Conservation (phyloP, 2,797 vertebrate genomes). For the Choloepus didactylus region DNA sequence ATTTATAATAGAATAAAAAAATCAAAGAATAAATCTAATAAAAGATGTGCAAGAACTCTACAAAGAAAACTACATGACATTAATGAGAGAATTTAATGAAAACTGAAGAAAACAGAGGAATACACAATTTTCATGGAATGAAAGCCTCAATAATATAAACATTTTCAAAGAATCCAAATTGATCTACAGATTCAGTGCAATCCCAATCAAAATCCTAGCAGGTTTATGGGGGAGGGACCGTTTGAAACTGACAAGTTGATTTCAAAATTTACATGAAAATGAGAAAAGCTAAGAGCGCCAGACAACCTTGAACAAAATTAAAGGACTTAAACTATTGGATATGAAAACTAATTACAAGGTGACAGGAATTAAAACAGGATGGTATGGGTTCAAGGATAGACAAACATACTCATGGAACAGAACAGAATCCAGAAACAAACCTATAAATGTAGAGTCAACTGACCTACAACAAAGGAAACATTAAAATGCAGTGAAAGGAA, state of each 20-base stretch:
- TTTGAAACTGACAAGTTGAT: neutral
- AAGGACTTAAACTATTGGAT: neutral
- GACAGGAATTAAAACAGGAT: too few relatives aligned
- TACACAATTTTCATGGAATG: neutral
- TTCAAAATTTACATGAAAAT: conserved; percentile 2
- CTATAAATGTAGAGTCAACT: too few relatives aligned
- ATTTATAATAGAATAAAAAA: neutral
- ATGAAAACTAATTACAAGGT: too few relatives aligned
- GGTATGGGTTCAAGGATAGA: too few relatives aligned
- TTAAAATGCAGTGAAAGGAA: neutral
- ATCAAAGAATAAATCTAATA: neutral
- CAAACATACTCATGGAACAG: too few relatives aligned
- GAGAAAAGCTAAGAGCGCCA: neutral
- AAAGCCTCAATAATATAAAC: neutral
- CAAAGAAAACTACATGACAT: neutral
- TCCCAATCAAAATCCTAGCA: neutral
- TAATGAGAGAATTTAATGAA: neutral
- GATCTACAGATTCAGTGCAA: neutral
- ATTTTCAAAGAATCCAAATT: neutral
- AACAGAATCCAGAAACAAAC: too few relatives aligned
- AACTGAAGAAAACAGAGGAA: neutral
- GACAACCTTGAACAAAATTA: neutral
- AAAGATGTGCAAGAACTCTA: too few relatives aligned
- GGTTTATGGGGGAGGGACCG: neutral
- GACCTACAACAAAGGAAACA: neutral